Evolutionary conservation across 1,140 invertebrate genomes (phyloP), one percentile per base, ranked within the genome.

Genomic region (Cardiocondyla obscurior): DNA sequence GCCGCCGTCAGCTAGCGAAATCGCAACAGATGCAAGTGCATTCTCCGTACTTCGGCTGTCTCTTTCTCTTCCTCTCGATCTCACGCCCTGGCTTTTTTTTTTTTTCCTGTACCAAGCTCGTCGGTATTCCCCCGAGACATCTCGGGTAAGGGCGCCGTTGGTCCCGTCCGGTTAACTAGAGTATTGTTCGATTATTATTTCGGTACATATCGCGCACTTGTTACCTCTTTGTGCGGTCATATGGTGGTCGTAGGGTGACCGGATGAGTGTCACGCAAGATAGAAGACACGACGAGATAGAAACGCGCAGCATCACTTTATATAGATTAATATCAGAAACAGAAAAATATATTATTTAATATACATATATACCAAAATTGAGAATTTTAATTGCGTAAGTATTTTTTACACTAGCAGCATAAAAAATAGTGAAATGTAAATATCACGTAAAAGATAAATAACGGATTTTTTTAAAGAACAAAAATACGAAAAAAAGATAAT

Each of bases 141-240:
- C 58, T 55, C 51, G 76, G 46, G 53, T 81, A 64, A 88, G 83
- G 77, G 74, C 85, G 90, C 85, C 84, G 90, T 53, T 90, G 91
- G 90, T 90, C 67, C 46, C 90, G 90, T 85, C 88, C 91, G 90
- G 93, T 94, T 94, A 94, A 94, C 92, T 92, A 91, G 89, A 85
- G 92, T 89, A 94, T 94, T 94, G 94, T 94, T 94, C 90, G 92
- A 93, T 94, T 94, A 94, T 94, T 94, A 94, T 94, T 94, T 94
- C 91, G 89, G 90, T 93, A 94, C 93, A 94, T 94, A 94, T 94
- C 93, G 93, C 90, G 93, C 93, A 94, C 93, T 94, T 94, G 94
- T 94, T 94, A 93, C 92, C 90, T 92, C 90, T 89, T 94, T 94
- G 92, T 92, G 88, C 87, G 88, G 81, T 90, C 92, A 92, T 91